Evolutionary conservation across 2,888 invertebrate genomes (phyloP).

Genomic region (Euphydryas editha): DNA sequence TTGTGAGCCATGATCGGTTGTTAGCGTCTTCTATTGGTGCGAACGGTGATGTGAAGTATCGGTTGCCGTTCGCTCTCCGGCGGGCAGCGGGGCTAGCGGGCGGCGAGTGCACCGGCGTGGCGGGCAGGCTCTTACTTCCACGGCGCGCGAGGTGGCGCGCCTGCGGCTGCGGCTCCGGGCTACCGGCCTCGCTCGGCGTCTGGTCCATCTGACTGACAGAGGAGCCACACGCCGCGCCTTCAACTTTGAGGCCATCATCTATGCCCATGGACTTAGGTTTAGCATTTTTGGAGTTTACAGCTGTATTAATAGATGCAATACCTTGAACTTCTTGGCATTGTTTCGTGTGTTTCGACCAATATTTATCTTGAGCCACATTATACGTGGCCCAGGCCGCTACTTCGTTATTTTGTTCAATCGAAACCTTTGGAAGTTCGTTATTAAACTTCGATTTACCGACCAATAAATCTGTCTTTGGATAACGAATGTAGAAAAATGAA

Average conservation of each 20-base stretch:
- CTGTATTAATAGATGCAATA: slow-evolving; percentile 71
- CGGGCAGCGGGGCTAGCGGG: slow-evolving; percentile 82
- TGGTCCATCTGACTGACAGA: too few species aligned
- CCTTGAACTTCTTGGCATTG: slow-evolving; percentile 86
- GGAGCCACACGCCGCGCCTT: slow-evolving; percentile 86
- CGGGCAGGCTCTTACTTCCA: slow-evolving; percentile 88
- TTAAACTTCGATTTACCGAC: slow-evolving; percentile 62
- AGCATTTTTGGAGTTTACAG: slow-evolving; percentile 61
- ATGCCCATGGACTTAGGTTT: slow-evolving; percentile 85
- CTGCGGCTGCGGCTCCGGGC: slow-evolving; percentile 56
- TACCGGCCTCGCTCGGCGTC: slow-evolving; percentile 59
- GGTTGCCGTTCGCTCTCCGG: slow-evolving; percentile 84
- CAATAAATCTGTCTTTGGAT: slow-evolving; percentile 78
- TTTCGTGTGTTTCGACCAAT: slow-evolving; percentile 87
- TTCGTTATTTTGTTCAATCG: slow-evolving; percentile 57
- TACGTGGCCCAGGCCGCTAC: slow-evolving; percentile 54
- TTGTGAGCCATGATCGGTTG: slow-evolving; percentile 85
- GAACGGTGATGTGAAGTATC: slow-evolving; percentile 79
- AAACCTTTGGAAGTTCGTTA: slow-evolving; percentile 53
- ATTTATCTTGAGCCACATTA: slow-evolving; percentile 65
- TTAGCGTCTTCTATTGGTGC: slow-evolving; percentile 69
- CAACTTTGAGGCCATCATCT: slow-evolving; percentile 88
- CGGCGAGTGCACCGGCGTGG: slow-evolving; percentile 86
- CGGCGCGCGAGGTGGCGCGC: slow-evolving; percentile 77
- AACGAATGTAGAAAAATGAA: slow-evolving; percentile 88